Conservation (phyloP, 2,888 invertebrate species). For the Andrena flavipes region DNA sequence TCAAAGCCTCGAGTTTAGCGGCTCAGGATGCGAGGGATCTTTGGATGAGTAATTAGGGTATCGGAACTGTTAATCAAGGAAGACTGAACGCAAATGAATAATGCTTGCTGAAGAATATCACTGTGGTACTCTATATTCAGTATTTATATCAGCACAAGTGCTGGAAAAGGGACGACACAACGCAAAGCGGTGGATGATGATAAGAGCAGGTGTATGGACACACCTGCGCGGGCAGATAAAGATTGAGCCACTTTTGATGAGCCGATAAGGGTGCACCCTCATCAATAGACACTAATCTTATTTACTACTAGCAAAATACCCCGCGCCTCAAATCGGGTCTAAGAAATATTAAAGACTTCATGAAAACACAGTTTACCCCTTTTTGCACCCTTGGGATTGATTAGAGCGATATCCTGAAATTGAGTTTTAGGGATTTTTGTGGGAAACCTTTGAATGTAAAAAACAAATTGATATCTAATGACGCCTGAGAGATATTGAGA, state of each 20-base stretch:
- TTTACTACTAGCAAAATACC: constrained; percentile 1
- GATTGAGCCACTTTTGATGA: constrained; percentile 29
- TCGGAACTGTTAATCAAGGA: neutral
- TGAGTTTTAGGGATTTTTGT: no score
- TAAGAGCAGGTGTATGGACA: constrained; percentile 72
- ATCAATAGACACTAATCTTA: constrained; percentile 13
- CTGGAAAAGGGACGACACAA: constrained; percentile 8
- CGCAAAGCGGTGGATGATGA: constrained; percentile 33
- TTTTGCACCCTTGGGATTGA: no score
- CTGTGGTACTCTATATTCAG: constrained; percentile 1
- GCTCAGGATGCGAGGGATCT: no score
- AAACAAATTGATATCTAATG: no score
- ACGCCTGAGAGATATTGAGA: no score
- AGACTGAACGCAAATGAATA: neutral
- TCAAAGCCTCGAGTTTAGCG: no score
- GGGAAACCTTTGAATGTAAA: no score
- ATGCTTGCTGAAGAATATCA: neutral
- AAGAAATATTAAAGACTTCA: no score
- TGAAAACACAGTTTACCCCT: no score
- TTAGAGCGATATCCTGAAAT: no score
- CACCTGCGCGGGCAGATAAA: constrained; percentile 72
- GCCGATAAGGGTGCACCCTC: neutral
- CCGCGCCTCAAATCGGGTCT: no score
- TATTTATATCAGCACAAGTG: constrained; percentile 3
- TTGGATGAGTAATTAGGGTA: no score